Percentiles rank a stretch among this genome's conserved stretches.
Conservation (phyloP, 2,888 invertebrate genomes). For the Carabus problematicus region DNA sequence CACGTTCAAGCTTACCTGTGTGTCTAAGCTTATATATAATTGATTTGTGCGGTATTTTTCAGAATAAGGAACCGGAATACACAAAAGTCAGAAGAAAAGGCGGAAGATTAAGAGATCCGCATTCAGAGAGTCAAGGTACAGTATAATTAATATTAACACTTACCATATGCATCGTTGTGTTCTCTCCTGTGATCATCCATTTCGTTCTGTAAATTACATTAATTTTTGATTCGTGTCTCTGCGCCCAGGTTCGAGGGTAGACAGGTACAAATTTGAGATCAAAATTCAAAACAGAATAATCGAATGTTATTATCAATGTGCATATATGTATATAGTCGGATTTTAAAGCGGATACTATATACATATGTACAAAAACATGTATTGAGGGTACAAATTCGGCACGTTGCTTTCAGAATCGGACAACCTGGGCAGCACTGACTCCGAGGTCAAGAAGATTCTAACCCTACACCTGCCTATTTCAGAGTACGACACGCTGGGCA, state of each 20-base stretch:
- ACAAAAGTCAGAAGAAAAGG: constrained; percentile 86
- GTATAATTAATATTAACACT: neutral
- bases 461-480: constrained; percentile 92
- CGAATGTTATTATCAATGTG: neutral
- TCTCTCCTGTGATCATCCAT: neutral
- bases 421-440: constrained; percentile 94
- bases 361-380: neutral
- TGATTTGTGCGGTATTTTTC: constrained; percentile 51
- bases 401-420: constrained; percentile 77
- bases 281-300: neutral
- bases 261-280: constrained; percentile 20
- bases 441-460: constrained; percentile 92
- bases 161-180: neutral
- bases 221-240: constrained; percentile 22
- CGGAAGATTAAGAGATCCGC: constrained; percentile 77
- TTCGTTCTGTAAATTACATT: neutral
- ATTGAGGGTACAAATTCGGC: constrained; percentile 15
- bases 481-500: constrained; percentile 87
- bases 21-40: constrained; percentile 1
- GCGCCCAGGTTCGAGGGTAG: constrained; percentile 34
- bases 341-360: neutral
- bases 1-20: neutral
- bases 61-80: constrained; percentile 83
- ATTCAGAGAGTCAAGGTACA: constrained; percentile 84
- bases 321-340: neutral